Percentiles rank a stretch among this genome's conserved stretches.
Evolutionary conservation across 2,113 vertebrate species (phyloP).

Genomic region (Pollachius pollachius): DNA sequence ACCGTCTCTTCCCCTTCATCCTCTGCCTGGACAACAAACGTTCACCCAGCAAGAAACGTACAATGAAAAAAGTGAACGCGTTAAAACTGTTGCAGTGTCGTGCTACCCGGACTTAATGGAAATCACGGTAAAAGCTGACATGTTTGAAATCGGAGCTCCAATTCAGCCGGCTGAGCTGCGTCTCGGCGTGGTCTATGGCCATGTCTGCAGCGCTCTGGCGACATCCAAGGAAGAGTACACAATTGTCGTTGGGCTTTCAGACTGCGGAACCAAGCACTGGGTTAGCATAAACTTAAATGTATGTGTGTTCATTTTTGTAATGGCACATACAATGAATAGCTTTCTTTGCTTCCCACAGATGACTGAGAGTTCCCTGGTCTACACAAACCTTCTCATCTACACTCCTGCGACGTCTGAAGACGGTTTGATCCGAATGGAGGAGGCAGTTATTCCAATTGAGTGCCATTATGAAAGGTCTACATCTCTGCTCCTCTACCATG

Average conservation of each 20-base stretch:
- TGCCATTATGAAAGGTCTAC: constrained; percentile 64
- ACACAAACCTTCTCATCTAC: constrained; percentile 66
- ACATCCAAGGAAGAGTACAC: constrained; percentile 44
- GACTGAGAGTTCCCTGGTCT: constrained; percentile 50
- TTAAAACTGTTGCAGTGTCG: constrained; percentile 45
- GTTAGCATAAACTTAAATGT: constrained; percentile 30
- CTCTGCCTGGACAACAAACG: no score
- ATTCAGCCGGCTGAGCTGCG: constrained; percentile 40
- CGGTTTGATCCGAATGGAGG: constrained; percentile 59
- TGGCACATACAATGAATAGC: neutral
- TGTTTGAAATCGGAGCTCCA: constrained; percentile 53
- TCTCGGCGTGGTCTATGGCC: constrained; percentile 45
- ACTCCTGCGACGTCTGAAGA: constrained; percentile 37
- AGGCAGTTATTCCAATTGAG: constrained; percentile 64
- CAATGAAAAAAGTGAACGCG: constrained; percentile 6
- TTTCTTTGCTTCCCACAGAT: constrained; percentile 37
- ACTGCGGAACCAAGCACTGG: constrained; percentile 63
- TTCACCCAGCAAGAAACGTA: neutral
- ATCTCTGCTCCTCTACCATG: neutral
- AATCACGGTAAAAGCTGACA: constrained; percentile 49
- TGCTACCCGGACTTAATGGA: constrained; percentile 59
- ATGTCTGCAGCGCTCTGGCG: constrained; percentile 27
- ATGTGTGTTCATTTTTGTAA: neutral
- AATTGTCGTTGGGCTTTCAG: constrained; percentile 38
- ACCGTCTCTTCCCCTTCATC: no score